Evolutionary conservation across 2,113 vertebrate species (phyloP).

Genomic region (Taxidea taxus): DNA sequence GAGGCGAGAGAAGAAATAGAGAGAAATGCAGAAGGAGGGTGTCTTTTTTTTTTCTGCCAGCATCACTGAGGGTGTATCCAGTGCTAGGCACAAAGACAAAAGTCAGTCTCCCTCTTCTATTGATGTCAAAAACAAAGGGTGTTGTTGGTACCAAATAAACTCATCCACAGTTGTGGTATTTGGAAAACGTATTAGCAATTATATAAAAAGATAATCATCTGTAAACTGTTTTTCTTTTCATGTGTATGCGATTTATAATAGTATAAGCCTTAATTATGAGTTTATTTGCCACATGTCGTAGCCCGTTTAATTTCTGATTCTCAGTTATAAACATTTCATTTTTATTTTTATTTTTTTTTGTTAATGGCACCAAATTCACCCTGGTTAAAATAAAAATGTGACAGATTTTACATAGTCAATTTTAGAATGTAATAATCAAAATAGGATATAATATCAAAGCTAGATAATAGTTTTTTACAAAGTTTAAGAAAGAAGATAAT

Average conservation of each 20-base stretch:
- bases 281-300: slow-evolving; percentile 5
- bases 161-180: background rate
- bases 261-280: slow-evolving; percentile 5
- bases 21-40: background rate
- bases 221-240: background rate
- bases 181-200: background rate
- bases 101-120: background rate
- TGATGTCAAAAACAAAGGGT: background rate
- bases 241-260: background rate
- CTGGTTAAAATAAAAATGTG: background rate
- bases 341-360: background rate
- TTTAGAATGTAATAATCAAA: background rate
- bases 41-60: background rate
- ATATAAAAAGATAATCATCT: background rate
- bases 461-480: background rate
- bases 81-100: background rate
- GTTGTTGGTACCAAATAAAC: background rate
- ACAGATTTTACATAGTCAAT: background rate
- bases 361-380: background rate
- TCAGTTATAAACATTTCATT: slow-evolving; percentile 12
- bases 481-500: slow-evolving; percentile 16
- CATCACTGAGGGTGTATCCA: background rate
- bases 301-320: slow-evolving; percentile 20
- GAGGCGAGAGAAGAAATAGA: background rate
- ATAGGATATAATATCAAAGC: background rate